Evolutionary conservation across 2,888 invertebrate species (phyloP), one percentile per base, ranked within the genome.

Genomic region (Drosophila falleni): DNA sequence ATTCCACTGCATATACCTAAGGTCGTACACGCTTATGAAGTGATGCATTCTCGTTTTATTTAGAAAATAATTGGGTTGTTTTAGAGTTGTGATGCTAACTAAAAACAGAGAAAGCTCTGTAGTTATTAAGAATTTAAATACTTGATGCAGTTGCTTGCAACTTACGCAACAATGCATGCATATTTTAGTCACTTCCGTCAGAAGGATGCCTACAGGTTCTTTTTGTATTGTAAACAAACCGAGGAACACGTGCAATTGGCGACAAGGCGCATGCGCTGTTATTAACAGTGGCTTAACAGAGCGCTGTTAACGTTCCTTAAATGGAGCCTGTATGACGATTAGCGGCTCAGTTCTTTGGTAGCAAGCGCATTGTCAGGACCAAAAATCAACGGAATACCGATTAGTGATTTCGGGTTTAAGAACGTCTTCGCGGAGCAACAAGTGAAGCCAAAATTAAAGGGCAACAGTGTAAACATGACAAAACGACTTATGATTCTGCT

Each of bases 401-500:
- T 15, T 15, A 16, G 50, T 53, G 11, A 6, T 6, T 29, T 26
- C 15, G 33, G 15, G 6, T n/a, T 19, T 23, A 10, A 13, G 10
- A 42, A 51, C 41, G 35, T 37, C 29, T 29, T 47, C 5, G 49
- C 62, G 50, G 71, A 80, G 88, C 75, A 87, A 81, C 79, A 85
- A 81, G 82, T 87, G 74, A 47, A 53, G 6, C 6, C 13, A 47
- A 56, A 58, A 8, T 37, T 39, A 10, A 16, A 5, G 35, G 11
- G 10, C 35, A 10, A 23, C 3, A n/a, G 55, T 33, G 31, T 44
- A n/a, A n/a, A 55, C 5, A 42, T 56, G 37, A 8, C 16, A 8
- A 49, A 58, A 16, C n/a, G 39, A 19, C 16, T 68, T 55, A 29
- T 74, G 15, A 15, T 46, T 16, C 47, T 46, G 13, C 31, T 26